Evolutionary conservation across 2,888 invertebrate species (phyloP).

Genomic region (Cheilosia soror): DNA sequence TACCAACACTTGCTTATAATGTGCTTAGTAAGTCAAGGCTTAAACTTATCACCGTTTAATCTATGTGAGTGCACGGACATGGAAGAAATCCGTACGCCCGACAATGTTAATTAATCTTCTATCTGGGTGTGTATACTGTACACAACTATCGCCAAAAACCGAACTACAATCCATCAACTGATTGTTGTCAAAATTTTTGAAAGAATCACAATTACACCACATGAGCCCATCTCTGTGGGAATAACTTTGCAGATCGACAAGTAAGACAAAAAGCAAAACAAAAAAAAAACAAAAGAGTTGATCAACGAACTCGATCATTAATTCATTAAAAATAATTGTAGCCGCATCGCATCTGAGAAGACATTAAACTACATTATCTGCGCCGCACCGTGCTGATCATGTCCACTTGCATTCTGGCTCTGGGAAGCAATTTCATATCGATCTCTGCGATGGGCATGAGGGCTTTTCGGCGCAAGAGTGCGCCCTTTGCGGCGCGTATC

Average conservation of each 20-base stretch:
- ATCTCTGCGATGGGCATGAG: slow-evolving; percentile 6
- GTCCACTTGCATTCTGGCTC: slow-evolving; percentile 66
- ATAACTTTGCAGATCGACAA: neutral
- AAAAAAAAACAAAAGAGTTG: slow-evolving; percentile 65
- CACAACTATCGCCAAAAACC: slow-evolving; percentile 7
- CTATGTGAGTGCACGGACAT: neutral
- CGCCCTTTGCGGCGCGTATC: slow-evolving; percentile 53
- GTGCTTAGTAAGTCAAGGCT: neutral
- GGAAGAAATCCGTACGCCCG: neutral
- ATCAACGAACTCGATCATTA: slow-evolving; percentile 65
- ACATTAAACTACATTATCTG: slow-evolving; percentile 66
- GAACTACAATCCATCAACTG: slow-evolving; percentile 5
- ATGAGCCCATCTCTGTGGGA: slow-evolving; percentile 19
- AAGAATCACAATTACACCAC: neutral
- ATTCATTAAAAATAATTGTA: slow-evolving; percentile 72
- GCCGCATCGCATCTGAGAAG: slow-evolving; percentile 48
- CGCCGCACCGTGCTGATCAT: slow-evolving; percentile 45
- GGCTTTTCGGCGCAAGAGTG: slow-evolving; percentile 57
- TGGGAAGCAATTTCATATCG: slow-evolving; percentile 65
- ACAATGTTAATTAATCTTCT: neutral
- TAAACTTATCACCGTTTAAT: slow-evolving; percentile 20
- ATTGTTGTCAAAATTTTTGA: neutral
- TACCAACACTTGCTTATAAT: too few relatives aligned
- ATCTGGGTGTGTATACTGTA: slow-evolving; percentile 4
- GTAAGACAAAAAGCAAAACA: neutral